Base-by-base conservation (phyloP, 2,113 vertebrate species). In the Hydrochoerus hydrochaeris region DNA sequence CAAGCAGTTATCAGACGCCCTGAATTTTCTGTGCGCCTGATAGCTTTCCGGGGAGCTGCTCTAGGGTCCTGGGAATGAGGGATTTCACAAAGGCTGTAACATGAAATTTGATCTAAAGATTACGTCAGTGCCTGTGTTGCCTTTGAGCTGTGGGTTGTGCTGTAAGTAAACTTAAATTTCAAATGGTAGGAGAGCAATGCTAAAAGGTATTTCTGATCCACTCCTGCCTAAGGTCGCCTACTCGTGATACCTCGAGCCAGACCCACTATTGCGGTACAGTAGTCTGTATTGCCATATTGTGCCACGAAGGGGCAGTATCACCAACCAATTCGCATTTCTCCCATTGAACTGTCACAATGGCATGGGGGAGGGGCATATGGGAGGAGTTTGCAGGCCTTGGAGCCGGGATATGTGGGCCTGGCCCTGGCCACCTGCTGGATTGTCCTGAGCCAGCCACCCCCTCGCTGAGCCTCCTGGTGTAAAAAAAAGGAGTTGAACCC, bases 251-350 rank as follows among this genome's bases (percentile, higher is more conserved):
- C n/a, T 12, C 19, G 2, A 28, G 24, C 9, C 32, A 69, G 65
- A 19, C 44, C 38, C 17, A 22, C 63, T 57, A 20, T 0, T 28
- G 24, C 1, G 2, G 11, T 19, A 78, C 44, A 78, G 28, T 62
- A 44, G 35, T 41, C 12, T 41, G 30, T 54, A 69, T 81, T n/a
- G 17, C 54, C 62, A 35, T 5, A 0, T 73, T 65, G 0, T n/a
- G 28, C 85, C 95, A 82, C 96, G 0, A 88, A 97, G 71, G 85
- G 91, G 0, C 44, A 95, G 82, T 46, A 60, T 46, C 58, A 38
- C 0, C 80, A 24, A 77, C 24, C 65, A 58, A 5, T 58, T 94
- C 17, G 0, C 2, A 24, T 44, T 28, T 81, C n/a, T 2, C 35
- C 75, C 5, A 2, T 41, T 38, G 16, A 46, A 52, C 26, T 28